Conservation (phyloP, 2,797 vertebrate species). For the Chloroceryle inda region DNA sequence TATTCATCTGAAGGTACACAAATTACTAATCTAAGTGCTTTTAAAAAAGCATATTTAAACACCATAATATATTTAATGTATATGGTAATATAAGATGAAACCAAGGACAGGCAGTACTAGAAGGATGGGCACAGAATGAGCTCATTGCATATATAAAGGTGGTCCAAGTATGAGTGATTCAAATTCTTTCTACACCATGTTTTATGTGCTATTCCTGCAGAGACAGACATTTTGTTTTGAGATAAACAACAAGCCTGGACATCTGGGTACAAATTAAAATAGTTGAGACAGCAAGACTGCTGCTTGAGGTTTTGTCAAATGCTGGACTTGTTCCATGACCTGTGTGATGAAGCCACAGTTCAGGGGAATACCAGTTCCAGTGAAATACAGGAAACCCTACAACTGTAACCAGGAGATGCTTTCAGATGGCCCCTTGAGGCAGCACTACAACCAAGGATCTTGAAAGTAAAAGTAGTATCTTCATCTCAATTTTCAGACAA, state of each 20-base stretch:
- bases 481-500: neutral
- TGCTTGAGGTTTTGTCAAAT: neutral
- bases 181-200: neutral
- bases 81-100: neutral
- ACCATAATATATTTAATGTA: neutral
- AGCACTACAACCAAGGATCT: neutral
- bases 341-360: neutral
- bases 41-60: neutral
- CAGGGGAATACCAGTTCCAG: neutral
- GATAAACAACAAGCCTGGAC: neutral
- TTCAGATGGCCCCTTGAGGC: neutral
- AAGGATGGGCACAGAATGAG: neutral
- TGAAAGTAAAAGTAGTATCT: neutral
- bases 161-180: neutral
- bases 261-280: neutral
- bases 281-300: neutral
- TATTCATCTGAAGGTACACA: neutral
- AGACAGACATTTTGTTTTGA: neutral
- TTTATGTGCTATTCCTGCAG: neutral
- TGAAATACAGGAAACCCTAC: neutral
- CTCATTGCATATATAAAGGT: neutral
- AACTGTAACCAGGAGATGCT: neutral
- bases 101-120: neutral
- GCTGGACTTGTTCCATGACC: neutral
- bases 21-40: slow-evolving; percentile 7